Percentiles rank a stretch among this genome's conserved stretches.
These are phyloP conservation scores for Hypomecis atomaria DNA, from an alignment of 2,888 invertebrate species.

Conservation along the genomic window DNA sequence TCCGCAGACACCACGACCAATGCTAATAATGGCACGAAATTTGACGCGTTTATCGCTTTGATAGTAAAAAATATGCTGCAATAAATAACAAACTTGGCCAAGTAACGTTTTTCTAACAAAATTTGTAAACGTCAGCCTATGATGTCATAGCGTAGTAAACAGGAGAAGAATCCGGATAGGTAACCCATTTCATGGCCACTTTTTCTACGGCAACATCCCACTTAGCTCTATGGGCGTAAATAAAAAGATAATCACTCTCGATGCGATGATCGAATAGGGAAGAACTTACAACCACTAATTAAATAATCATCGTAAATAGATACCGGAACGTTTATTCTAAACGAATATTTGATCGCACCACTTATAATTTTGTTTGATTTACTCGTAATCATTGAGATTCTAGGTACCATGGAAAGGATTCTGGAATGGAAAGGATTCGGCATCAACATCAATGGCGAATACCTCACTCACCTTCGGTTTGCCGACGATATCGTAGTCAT, in stretches of 20 bases:
- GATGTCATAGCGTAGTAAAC: slow-evolving; percentile 71
- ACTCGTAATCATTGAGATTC: slow-evolving; percentile 13
- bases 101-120: slow-evolving; percentile 55
- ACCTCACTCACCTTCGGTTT: no score
- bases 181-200: slow-evolving; percentile 76
- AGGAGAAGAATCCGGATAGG: slow-evolving; percentile 77
- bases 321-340: slow-evolving; percentile 55
- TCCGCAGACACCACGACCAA: slow-evolving; percentile 36
- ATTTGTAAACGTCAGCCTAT: slow-evolving; percentile 67
- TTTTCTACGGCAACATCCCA: slow-evolving; percentile 72
- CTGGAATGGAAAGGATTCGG: no score
- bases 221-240: slow-evolving; percentile 51
- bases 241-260: slow-evolving; percentile 49
- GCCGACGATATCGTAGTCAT: no score
- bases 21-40: slow-evolving; percentile 15
- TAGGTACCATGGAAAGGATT: no score
- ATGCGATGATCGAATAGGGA: slow-evolving; percentile 59
- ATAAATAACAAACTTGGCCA: slow-evolving; percentile 13
- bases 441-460: no score
- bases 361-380: slow-evolving; percentile 23
- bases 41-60: slow-evolving; percentile 21
- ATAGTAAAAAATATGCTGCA: neutral
- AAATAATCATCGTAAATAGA: slow-evolving; percentile 53
- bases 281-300: slow-evolving; percentile 56
- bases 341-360: slow-evolving; percentile 46